These are phyloP conservation scores for Drosophila neotestacea DNA, from an alignment of 2,888 invertebrate species.

Conservation along the genomic window DNA sequence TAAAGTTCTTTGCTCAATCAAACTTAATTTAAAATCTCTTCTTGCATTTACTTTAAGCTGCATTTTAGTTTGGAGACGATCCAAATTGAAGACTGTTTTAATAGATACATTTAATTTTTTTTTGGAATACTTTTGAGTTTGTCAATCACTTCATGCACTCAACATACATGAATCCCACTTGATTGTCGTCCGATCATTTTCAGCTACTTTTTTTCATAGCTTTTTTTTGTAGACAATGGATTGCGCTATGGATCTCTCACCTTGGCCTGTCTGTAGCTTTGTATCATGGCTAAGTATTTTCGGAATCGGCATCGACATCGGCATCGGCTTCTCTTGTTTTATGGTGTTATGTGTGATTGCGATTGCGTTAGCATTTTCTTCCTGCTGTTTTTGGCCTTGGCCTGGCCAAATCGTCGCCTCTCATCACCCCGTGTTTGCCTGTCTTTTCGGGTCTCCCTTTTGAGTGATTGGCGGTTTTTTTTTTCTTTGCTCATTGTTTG, in stretches of 20 bases:
- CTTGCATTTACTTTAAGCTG: background rate
- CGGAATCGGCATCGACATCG: background rate
- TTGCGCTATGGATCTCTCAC: slow-evolving; percentile 53
- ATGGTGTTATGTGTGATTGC: slow-evolving; percentile 31
- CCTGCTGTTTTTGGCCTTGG: slow-evolving; percentile 75
- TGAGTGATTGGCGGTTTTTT: slow-evolving; percentile 53
- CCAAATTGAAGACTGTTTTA: background rate
- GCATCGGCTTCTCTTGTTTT: slow-evolving; percentile 6
- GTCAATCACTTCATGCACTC: slow-evolving; percentile 21
- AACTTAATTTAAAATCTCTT: background rate
- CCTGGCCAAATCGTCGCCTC: slow-evolving; percentile 41
- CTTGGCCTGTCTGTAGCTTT: slow-evolving; percentile 57
- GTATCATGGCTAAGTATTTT: slow-evolving; percentile 38
- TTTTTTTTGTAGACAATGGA: slow-evolving; percentile 2
- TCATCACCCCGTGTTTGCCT: background rate
- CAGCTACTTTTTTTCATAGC: slow-evolving; percentile 15
- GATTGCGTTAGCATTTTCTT: slow-evolving; percentile 57
- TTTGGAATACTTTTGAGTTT: slow-evolving; percentile 3
- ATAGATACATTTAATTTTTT: slow-evolving; percentile 11
- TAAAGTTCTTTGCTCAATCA: too few relatives aligned
- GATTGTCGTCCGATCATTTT: slow-evolving; percentile 36
- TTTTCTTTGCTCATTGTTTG: slow-evolving; percentile 61
- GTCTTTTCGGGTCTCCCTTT: slow-evolving; percentile 36
- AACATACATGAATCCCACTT: slow-evolving; percentile 20
- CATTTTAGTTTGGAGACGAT: background rate